These are phyloP conservation scores for Menura novaehollandiae DNA, from an alignment of 2,113 vertebrate species.

Conservation along the genomic window DNA sequence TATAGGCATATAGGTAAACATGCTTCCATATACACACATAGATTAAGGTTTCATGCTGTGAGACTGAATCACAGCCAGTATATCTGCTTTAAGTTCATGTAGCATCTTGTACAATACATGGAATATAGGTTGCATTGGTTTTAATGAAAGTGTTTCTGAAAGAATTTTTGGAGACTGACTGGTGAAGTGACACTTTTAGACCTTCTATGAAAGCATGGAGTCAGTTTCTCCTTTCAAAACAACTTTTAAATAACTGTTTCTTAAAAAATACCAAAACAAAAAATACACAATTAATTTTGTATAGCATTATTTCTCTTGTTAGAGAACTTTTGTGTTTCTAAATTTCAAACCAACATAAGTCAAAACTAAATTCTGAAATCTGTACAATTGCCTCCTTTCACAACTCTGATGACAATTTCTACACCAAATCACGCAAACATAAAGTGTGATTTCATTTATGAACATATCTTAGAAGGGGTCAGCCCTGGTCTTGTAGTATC, in stretches of 20 bases:
- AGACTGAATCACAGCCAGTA: background rate
- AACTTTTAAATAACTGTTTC: background rate
- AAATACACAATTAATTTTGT: background rate
- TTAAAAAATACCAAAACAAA: background rate
- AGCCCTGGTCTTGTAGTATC: background rate
- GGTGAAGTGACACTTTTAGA: background rate
- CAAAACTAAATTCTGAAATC: background rate
- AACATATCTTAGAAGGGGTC: background rate
- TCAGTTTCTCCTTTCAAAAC: background rate
- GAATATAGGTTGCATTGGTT: background rate
- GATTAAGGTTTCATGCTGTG: background rate
- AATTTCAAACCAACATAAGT: background rate
- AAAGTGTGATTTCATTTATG: background rate
- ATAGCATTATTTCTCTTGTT: background rate
- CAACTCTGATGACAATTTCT: background rate
- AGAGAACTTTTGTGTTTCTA: background rate
- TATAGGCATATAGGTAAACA: background rate
- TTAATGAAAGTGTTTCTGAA: background rate
- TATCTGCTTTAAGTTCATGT: background rate
- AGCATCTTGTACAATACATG: background rate
- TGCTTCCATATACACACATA: accelerated
- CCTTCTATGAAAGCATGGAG: background rate
- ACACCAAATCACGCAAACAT: background rate
- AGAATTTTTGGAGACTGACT: background rate
- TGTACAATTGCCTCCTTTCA: background rate